Conservation (phyloP, 2,888 invertebrate genomes). For the Laspeyria flexula region DNA sequence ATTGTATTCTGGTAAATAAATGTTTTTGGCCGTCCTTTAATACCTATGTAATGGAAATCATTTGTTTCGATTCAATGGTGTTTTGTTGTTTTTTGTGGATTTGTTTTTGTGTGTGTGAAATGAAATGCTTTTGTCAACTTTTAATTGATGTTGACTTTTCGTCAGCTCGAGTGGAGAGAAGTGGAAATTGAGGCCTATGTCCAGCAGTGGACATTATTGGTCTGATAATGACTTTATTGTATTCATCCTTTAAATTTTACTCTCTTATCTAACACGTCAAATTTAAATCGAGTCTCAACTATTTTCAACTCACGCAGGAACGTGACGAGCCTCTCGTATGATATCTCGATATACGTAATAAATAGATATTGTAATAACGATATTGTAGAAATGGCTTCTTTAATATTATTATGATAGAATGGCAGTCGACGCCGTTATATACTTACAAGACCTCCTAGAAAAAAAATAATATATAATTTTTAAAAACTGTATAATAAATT, state of each 20-base stretch:
- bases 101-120: neutral
- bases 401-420: neutral
- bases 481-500: too few relatives aligned
- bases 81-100: neutral
- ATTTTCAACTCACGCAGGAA: neutral
- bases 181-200: too few relatives aligned
- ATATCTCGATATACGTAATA: neutral
- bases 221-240: too few relatives aligned
- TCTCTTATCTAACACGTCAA: too few relatives aligned
- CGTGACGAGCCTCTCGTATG: neutral
- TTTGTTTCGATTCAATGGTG: neutral
- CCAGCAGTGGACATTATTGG: too few relatives aligned
- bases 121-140: neutral
- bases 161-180: too few relatives aligned
- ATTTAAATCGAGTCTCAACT: neutral
- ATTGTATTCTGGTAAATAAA: neutral
- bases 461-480: too few relatives aligned
- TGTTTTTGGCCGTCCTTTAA: neutral
- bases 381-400: neutral
- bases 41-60: neutral
- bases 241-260: too few relatives aligned
- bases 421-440: too few relatives aligned
- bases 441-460: too few relatives aligned
- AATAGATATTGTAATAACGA: neutral
- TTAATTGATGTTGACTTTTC: too few relatives aligned